These are phyloP conservation scores for Drosophila ustulata DNA, from an alignment of 2,888 invertebrate species.

Conservation along the genomic window DNA sequence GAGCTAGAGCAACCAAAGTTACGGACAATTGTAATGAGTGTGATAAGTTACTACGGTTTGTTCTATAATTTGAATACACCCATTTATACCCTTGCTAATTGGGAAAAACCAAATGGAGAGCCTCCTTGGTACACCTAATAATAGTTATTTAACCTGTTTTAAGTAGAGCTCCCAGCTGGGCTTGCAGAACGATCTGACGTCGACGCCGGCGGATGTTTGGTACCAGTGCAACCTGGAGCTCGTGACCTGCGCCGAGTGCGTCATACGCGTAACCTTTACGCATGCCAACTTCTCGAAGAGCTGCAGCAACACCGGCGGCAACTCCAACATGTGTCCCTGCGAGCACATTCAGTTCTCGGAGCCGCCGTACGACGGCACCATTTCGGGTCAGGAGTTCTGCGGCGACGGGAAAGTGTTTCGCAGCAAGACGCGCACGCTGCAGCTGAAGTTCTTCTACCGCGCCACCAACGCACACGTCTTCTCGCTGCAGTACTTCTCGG, in stretches of 20 bases:
- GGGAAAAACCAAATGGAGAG: too few species aligned
- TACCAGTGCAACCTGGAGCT: slow-evolving; percentile 88
- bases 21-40: not conserved
- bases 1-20: not conserved
- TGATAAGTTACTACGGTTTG: too few species aligned
- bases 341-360: slow-evolving; percentile 89
- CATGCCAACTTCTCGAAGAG: slow-evolving; percentile 83
- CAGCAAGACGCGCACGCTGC: slow-evolving; percentile 87
- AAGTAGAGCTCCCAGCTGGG: slow-evolving; percentile 66
- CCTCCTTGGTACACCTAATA: too few species aligned
- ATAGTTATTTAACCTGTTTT: not conserved
- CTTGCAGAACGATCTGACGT: slow-evolving; percentile 64
- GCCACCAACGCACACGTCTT: slow-evolving; percentile 88
- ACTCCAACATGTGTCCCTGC: slow-evolving; percentile 85
- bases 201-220: slow-evolving; percentile 80
- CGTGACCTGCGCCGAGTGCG: slow-evolving; percentile 90
- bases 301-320: slow-evolving; percentile 80
- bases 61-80: too few species aligned
- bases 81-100: too few species aligned
- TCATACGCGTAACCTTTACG: slow-evolving; percentile 85
- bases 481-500: slow-evolving; percentile 88
- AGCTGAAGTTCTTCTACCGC: slow-evolving; percentile 87
- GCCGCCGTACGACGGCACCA: slow-evolving; percentile 88
- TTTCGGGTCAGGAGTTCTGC: slow-evolving; percentile 87
- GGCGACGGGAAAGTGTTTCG: slow-evolving; percentile 86